Conservation (phyloP, 2,888 invertebrate species). For the Heliconius hortense region DNA sequence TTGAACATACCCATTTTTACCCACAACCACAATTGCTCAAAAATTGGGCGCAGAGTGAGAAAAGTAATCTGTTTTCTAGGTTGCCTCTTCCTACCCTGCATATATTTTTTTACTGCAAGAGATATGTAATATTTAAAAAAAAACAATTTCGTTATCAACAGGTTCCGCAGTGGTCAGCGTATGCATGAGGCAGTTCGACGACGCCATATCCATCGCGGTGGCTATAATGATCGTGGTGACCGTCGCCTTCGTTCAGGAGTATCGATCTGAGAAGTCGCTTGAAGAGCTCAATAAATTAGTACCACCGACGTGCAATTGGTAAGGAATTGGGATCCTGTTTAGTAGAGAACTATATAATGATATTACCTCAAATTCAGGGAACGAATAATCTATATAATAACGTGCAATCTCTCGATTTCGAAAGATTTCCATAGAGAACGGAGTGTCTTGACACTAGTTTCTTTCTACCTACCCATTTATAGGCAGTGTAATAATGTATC, state of each 20-base stretch:
- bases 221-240: conserved; percentile 98
- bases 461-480: too few relatives aligned
- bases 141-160: conserved; percentile 45
- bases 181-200: conserved; percentile 98
- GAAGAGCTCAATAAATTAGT: conserved; percentile 98
- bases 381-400: too few relatives aligned
- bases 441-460: background rate
- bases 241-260: conserved; percentile 99
- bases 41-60: too few relatives aligned
- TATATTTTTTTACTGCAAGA: too few relatives aligned
- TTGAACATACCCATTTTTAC: too few relatives aligned
- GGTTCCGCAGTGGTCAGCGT: conserved; percentile 96
- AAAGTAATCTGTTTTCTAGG: too few relatives aligned
- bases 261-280: conserved; percentile 98
- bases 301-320: conserved; percentile 97
- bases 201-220: conserved; percentile 99
- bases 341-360: background rate
- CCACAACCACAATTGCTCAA: too few relatives aligned
- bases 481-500: too few relatives aligned
- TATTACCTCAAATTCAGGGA: background rate
- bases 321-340: conserved; percentile 49
- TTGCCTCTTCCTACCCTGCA: too few relatives aligned
- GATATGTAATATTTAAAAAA: background rate
- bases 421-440: background rate
- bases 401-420: background rate